Evolutionary conservation across 2,113 vertebrate species (phyloP), one percentile per base, ranked within the genome.

Genomic region (Salminus brasiliensis): DNA sequence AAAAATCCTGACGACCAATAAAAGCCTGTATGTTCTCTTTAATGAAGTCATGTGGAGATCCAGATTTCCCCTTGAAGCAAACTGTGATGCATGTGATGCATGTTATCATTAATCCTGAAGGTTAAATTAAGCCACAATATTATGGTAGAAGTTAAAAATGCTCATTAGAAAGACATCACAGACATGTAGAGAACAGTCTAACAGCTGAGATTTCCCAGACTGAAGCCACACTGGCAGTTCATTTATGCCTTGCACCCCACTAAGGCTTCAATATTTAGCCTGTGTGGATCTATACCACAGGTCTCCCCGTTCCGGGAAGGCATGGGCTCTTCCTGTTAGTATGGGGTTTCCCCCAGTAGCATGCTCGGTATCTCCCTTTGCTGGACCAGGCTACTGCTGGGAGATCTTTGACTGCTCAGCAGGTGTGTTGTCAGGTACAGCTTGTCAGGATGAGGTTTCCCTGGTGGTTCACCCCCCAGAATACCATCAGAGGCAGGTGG

Each of bases 401-500:
- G 27, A 72, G 77, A 36, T 41, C 32, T 2, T 30, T 65, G 8
- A 27, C 8, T 0, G 15, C 2, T 21, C 21, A 45, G 66, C 62
- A 52, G 23, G 39, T 63, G 18, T 41, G 47, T 29, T 65, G 34
- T 53, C n/a, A 65, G 25, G 21, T 65, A 10, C 29, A 41, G 18
- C 36, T 21, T 49, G 25, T 73, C 59, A 77, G 15, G 11, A 25
- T 21, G 60, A 4, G 9, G 30, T 67, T 72, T 57, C 57, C 29
- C 30, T 36, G 29, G 41, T 43, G 45, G 9, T 45, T 66, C 12
- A 49, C 45, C 13, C 41, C n/a, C 25, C 63, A 63, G 72, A 70
- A 16, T 41, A 11, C 7, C 57, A 76, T 49, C 74, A 57, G 47
- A 65, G 18, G 43, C 53, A 76, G 68, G 53, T 52, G 25, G 67